Conservation (phyloP, 1,140 invertebrate species). For the Psilanteris sp. region DNA sequence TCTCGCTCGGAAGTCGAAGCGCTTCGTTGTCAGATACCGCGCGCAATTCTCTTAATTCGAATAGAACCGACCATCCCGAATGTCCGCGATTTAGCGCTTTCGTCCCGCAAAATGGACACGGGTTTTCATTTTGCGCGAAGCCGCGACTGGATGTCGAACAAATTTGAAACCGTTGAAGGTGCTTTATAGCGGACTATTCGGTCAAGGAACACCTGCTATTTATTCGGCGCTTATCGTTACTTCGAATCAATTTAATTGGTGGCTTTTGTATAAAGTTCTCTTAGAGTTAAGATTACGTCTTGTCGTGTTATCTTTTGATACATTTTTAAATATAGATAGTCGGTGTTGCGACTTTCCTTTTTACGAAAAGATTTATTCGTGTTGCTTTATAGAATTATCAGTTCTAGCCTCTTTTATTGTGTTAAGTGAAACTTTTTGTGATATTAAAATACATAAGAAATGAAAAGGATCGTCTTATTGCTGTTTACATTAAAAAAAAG, state of each 20-base stretch:
- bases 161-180: constrained; percentile 10
- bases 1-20: constrained; percentile 4
- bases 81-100: too few relatives aligned
- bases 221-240: constrained; percentile 22
- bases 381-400: too few relatives aligned
- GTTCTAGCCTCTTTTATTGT: too few relatives aligned
- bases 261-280: constrained; percentile 21
- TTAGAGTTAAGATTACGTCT: constrained; percentile 30
- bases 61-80: too few relatives aligned
- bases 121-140: constrained; percentile 13
- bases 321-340: constrained; percentile 21
- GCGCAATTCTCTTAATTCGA: constrained; percentile 40
- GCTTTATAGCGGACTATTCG: constrained; percentile 6
- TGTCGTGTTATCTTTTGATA: constrained; percentile 10
- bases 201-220: constrained; percentile 37
- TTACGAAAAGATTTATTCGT: too few relatives aligned
- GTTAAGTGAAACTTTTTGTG: too few relatives aligned
- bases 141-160: constrained; percentile 18
- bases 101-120: too few relatives aligned
- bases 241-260: constrained; percentile 34
- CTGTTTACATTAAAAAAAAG: too few relatives aligned
- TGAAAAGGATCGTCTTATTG: too few relatives aligned
- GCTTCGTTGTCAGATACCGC: constrained; percentile 6
- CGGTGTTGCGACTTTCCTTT: too few relatives aligned
- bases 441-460: too few relatives aligned